Conservation (phyloP, 1,140 invertebrate species). For the Saccostrea cuccullata region DNA sequence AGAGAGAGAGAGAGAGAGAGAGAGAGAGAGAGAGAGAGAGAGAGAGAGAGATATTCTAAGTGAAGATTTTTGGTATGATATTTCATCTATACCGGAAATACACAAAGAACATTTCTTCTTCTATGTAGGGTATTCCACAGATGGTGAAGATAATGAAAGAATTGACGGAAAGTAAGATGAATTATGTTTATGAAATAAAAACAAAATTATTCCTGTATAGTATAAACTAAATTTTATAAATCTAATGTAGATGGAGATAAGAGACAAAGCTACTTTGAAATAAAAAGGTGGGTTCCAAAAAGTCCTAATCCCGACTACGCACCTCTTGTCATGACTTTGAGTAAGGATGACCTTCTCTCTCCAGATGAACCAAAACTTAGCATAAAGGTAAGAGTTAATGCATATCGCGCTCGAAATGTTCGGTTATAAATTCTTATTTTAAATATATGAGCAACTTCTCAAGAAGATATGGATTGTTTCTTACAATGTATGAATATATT, state of each 20-base stretch:
- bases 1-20: too few relatives aligned
- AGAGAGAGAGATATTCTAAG: too few relatives aligned
- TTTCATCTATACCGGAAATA: not conserved
- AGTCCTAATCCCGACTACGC: slow-evolving; percentile 7
- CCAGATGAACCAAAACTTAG: not conserved
- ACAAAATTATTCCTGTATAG: too few relatives aligned
- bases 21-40: too few relatives aligned
- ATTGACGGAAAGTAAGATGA: not conserved
- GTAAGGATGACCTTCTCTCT: not conserved
- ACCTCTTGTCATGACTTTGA: not conserved
- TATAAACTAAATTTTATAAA: not conserved
- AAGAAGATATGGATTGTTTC: too few relatives aligned
- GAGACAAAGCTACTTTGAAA: not conserved
- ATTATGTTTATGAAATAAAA: not conserved
- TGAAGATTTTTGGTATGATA: not conserved
- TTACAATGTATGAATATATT: too few relatives aligned
- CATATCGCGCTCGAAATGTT: not conserved
- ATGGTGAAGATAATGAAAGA: slow-evolving; percentile 6
- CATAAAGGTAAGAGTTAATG: not conserved
- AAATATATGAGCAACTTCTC: too few relatives aligned
- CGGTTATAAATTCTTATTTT: not conserved
- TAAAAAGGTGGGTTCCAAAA: not conserved
- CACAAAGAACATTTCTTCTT: too few relatives aligned
- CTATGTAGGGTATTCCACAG: not conserved
- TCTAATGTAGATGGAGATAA: not conserved